A percentile compares a stretch with the other conserved stretches of the same genome.
Conservation (phyloP, 2,797 vertebrate genomes). For the Pipistrellus pygmaeus region DNA sequence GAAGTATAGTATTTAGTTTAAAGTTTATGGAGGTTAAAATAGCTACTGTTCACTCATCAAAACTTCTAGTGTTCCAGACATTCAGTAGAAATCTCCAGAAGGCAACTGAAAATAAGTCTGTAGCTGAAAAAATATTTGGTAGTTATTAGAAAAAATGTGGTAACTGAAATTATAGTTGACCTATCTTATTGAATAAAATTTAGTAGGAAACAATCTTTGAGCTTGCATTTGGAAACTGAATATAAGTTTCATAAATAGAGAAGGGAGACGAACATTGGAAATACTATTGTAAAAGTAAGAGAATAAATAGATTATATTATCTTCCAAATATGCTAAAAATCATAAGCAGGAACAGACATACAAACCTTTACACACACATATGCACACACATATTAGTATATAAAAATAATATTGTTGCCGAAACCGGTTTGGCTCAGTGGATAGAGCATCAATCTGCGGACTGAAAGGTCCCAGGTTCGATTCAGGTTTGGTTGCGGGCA, state of each 20-base stretch:
- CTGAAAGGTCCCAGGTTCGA: no score
- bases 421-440: no score
- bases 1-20: background rate
- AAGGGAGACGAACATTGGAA: background rate
- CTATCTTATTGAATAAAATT: background rate
- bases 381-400: background rate
- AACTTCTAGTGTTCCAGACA: background rate
- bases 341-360: background rate
- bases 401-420: background rate
- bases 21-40: background rate
- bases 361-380: background rate
- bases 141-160: background rate
- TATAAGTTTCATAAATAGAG: background rate
- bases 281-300: background rate
- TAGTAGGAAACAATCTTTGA: background rate
- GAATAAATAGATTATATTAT: background rate
- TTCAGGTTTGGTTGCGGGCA: no score
- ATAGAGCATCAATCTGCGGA: no score
- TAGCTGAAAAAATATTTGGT: background rate
- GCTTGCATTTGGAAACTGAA: background rate
- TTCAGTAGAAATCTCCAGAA: background rate
- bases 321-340: background rate
- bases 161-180: background rate
- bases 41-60: slow-evolving; percentile 24
- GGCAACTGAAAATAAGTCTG: background rate